A percentile compares a stretch with the other conserved stretches of the same genome.
These are phyloP conservation scores for Octodonta nipae DNA, from an alignment of 2,888 invertebrate species.

Conservation along the genomic window DNA sequence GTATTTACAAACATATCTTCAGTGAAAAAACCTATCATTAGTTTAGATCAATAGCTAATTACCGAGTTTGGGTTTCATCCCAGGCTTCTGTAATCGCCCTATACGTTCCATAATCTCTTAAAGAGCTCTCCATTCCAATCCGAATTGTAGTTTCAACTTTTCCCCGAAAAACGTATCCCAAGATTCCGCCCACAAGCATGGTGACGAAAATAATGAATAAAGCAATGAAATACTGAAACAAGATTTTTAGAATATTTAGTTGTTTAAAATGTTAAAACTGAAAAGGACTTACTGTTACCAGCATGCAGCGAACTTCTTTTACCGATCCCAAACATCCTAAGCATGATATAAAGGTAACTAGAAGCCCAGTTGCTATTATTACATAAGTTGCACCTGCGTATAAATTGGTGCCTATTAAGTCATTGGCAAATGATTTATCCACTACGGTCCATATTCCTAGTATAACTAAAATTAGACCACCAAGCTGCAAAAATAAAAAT, in stretches of 20 bases:
- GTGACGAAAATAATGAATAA: conserved; percentile 79
- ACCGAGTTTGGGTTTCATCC: conserved; percentile 73
- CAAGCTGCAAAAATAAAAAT: conserved; percentile 47
- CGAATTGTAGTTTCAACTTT: conserved; percentile 64
- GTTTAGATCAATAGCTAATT: too few species aligned
- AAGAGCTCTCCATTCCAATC: conserved; percentile 63
- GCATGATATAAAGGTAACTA: conserved; percentile 71
- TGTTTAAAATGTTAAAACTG: not conserved
- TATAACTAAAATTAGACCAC: conserved; percentile 61
- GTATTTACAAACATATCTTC: too few species aligned
- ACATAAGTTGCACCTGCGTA: conserved; percentile 78
- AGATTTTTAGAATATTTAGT: conserved; percentile 7
- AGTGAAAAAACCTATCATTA: too few species aligned
- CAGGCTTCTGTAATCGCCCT: conserved; percentile 65
- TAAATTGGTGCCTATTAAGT: conserved; percentile 73
- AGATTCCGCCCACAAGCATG: conserved; percentile 78
- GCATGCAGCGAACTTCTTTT: conserved; percentile 85
- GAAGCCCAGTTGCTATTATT: conserved; percentile 66
- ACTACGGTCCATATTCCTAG: conserved; percentile 76
- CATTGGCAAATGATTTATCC: conserved; percentile 71
- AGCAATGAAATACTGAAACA: conserved; percentile 72
- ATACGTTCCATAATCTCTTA: conserved; percentile 58
- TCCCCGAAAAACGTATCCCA: conserved; percentile 80
- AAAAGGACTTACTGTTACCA: conserved; percentile 73
- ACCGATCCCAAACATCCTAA: conserved; percentile 89